Percentiles rank a stretch among this genome's conserved stretches.
Conservation (phyloP, 35 echinoderm and acorn worm species). For the Antedon bifida region DNA sequence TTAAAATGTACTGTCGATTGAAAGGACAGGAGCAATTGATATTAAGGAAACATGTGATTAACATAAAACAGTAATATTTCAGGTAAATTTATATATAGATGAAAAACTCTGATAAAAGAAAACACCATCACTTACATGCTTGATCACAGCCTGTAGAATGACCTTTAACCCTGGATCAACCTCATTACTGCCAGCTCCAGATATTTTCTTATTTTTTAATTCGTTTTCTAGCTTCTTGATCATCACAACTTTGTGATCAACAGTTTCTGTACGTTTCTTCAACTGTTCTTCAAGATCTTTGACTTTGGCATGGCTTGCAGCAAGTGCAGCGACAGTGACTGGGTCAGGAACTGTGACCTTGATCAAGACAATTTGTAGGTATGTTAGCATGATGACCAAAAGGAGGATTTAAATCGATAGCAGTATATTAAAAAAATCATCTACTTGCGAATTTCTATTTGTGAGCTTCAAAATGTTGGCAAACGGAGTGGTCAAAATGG, state of each 20-base stretch:
- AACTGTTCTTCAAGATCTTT: constrained; percentile 22
- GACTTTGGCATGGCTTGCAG: constrained; percentile 16
- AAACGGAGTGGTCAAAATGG: no score
- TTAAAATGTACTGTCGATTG: no score
- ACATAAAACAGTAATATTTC: no score
- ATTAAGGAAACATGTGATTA: no score
- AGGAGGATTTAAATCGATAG: background rate
- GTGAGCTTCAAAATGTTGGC: no score
- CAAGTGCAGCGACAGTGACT: constrained; percentile 35
- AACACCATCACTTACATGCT: constrained; percentile 8
- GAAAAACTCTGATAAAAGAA: no score
- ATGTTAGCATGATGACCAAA: background rate
- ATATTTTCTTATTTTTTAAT: constrained; percentile 5
- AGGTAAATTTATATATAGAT: no score
- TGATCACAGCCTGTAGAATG: constrained; percentile 46
- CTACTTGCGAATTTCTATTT: no score
- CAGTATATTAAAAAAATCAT: no score
- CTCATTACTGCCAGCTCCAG: background rate
- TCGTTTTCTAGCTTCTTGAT: constrained; percentile 38
- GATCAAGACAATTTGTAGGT: background rate
- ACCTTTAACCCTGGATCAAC: constrained; percentile 43
- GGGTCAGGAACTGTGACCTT: constrained; percentile 71
- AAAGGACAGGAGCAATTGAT: no score
- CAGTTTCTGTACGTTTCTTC: constrained; percentile 22
- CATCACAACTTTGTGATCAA: constrained; percentile 52